Percentiles rank a stretch among this genome's conserved stretches.
phyloP scores from a whole-genome alignment of 2,113 vertebrate genomes.

The Emydura subglobosa region DNA sequence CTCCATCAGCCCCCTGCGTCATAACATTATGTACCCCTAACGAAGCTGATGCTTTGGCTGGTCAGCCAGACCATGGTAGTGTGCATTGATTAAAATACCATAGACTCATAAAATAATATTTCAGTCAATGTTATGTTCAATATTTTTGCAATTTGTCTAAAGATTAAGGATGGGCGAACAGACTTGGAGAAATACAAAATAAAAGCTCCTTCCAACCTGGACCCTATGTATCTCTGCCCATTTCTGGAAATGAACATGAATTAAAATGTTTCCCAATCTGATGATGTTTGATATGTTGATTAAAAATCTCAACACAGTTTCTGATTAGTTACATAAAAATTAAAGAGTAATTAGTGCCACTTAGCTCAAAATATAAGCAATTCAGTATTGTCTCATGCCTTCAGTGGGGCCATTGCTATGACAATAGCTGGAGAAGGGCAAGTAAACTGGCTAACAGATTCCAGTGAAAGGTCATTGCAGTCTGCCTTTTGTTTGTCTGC shows the following conservation, averaged over 20 bases:
- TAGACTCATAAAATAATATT: not conserved
- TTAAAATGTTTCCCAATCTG: not conserved
- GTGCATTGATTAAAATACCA: accelerated
- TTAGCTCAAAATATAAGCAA: not conserved
- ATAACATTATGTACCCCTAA: not conserved
- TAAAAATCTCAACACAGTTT: not conserved
- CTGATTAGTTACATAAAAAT: not conserved
- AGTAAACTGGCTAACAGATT: not conserved
- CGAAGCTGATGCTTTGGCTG: not conserved
- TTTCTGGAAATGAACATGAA: not conserved
- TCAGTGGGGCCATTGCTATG: not conserved
- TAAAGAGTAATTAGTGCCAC: not conserved
- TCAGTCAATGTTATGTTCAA: not conserved
- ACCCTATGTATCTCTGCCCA: not conserved
- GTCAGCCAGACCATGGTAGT: not conserved
- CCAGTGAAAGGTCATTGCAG: not conserved
- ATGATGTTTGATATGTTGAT: not conserved
- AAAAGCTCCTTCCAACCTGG: not conserved
- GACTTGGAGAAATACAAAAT: not conserved
- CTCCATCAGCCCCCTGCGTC: not conserved
- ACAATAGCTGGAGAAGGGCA: not conserved
- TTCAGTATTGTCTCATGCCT: not conserved
- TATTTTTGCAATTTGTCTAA: not conserved
- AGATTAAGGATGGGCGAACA: not conserved
- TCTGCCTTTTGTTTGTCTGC: not conserved